phyloP scores from a whole-genome alignment of 1,140 invertebrate genomes.

The Orius insidiosus region DNA sequence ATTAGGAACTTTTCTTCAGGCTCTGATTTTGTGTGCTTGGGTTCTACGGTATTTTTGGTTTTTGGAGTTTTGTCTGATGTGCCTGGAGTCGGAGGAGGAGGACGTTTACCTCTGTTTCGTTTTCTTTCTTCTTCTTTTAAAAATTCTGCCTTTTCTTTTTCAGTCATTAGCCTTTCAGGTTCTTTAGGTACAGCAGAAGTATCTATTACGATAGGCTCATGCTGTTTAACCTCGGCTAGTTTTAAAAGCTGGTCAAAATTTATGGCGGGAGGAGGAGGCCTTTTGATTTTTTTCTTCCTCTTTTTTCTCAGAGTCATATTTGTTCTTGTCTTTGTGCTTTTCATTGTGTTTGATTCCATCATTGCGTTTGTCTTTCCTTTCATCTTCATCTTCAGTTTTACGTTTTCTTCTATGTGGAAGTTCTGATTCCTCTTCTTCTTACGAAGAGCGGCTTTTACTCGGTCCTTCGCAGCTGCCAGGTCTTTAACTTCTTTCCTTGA shows the following conservation, averaged over 20 bases:
- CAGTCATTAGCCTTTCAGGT: constrained; percentile 45
- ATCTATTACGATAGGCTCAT: constrained; percentile 49
- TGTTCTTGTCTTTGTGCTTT: constrained; percentile 1
- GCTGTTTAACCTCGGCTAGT: constrained; percentile 65
- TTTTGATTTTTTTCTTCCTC: constrained; percentile 18
- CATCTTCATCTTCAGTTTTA: constrained; percentile 30
- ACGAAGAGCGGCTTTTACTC: constrained; percentile 55
- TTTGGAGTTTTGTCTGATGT: constrained; percentile 29
- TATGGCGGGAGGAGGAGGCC: constrained; percentile 44
- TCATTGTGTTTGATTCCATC: background rate
- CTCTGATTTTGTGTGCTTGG: too few relatives aligned
- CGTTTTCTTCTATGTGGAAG: constrained; percentile 46
- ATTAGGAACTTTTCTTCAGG: too few relatives aligned
- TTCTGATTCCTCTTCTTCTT: constrained; percentile 51
- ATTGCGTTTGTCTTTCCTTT: constrained; percentile 13
- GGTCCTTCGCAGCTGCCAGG: constrained; percentile 42
- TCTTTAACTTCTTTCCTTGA: constrained; percentile 29
- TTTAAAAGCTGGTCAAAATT: constrained; percentile 56
- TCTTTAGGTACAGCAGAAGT: constrained; percentile 36
- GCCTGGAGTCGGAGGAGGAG: background rate
- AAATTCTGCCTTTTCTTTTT: constrained; percentile 57
- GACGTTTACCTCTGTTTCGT: constrained; percentile 1
- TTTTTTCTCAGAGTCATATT: constrained; percentile 2
- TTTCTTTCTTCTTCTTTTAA: constrained; percentile 36
- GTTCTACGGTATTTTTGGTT: constrained; percentile 32